Base-by-base conservation (phyloP, 2,113 vertebrate species). In the Daubentonia madagascariensis region DNA sequence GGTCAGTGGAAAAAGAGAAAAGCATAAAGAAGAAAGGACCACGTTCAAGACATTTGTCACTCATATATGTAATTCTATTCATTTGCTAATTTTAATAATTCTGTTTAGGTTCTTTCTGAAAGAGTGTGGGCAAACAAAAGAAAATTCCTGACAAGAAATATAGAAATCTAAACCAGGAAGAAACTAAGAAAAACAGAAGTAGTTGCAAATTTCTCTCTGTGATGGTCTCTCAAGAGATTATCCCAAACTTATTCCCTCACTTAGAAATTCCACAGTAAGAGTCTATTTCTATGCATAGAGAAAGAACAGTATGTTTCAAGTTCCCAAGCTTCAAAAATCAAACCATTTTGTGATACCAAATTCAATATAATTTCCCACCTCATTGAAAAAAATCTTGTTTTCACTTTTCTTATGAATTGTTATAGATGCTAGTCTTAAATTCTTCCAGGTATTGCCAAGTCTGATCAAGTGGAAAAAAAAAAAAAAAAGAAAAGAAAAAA, bases 321-420 rank as follows among this genome's bases (percentile, higher is more conserved):
- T 94, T 92, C 57, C 61, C 93, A 95, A 79, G 37, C 65, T 94
- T 89, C 67, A 94, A 79, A 92, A 63, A 50, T 67, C 54, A 94
- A 91, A 90, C 92, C 92, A 89, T 65, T 95, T 91, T 89, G 5
- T 85, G 67, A 81, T 88, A 59, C 25, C 32, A 94, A 95, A 94
- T 63, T 91, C 54, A 73, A 94, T 59, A 50, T 81, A 92, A 85
- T 95, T 95, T 91, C 76, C 81, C 6, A 95, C 67, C 45, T 95
- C 68, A 72, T 80, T 81, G 75, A 90, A 92, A 95, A 94, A 45
- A 88, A 79, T 23, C 22, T 94, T 83, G 35, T 57, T 95, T 95
- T 48, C 18, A 88, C 5, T 3, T 93, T 85, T 93, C 59, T 70
- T 65, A 85, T 72, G 91, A 97, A 94, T 90, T 90, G 57, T 91